Percentiles rank a stretch among this genome's conserved stretches.
These are phyloP conservation scores for Drosophila kurseongensis DNA, from an alignment of 1,140 invertebrate species.

Conservation along the genomic window DNA sequence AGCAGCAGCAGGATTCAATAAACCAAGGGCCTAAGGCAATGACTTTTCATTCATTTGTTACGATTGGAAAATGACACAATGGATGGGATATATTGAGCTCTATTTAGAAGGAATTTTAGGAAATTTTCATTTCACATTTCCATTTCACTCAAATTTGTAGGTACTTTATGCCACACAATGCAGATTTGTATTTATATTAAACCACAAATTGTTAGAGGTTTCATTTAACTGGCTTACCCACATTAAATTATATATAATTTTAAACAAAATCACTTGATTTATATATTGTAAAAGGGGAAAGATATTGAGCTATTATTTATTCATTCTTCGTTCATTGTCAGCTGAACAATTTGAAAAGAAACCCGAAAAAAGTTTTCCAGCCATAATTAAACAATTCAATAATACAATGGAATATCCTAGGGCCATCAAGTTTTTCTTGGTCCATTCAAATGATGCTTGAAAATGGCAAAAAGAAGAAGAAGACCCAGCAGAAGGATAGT, in stretches of 20 bases:
- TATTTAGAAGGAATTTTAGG: neutral
- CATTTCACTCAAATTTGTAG: too few species aligned
- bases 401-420: conserved; percentile 38
- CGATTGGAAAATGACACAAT: neutral
- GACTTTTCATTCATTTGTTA: conserved; percentile 2
- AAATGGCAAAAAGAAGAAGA: conserved; percentile 17
- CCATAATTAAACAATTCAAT: conserved; percentile 51
- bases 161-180: too few species aligned
- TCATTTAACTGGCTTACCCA: too few species aligned
- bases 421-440: conserved; percentile 36
- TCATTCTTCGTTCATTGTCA: conserved; percentile 19
- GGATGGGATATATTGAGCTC: neutral
- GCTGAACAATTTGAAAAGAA: conserved; percentile 15
- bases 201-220: too few species aligned
- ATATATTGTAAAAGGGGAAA: too few species aligned
- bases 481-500: conserved; percentile 17
- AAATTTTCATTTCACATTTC: neutral
- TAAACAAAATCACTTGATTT: too few species aligned
- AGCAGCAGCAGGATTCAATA: conserved; percentile 36
- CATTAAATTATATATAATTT: neutral
- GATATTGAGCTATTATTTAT: conserved; percentile 18
- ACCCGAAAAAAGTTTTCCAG: conserved; percentile 19
- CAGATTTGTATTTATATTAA: too few species aligned
- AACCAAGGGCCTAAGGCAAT: conserved; percentile 9
- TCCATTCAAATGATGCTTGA: conserved; percentile 51